phyloP scores from a whole-genome alignment of 2,113 vertebrate species.

The Odontesthes bonariensis region DNA sequence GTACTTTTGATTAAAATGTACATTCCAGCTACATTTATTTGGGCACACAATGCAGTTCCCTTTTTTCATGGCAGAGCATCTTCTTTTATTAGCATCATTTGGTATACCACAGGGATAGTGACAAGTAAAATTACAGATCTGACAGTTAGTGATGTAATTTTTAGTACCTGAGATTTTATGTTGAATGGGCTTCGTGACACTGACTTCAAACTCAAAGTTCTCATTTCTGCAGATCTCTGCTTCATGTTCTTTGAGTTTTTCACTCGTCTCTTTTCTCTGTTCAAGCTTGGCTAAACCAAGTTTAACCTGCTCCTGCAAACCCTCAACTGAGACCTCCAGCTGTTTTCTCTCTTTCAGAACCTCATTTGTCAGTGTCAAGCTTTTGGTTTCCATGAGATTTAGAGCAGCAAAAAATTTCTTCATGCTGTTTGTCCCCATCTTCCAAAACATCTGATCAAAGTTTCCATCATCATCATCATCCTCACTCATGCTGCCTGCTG shows the following conservation, averaged over 20 bases:
- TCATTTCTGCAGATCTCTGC: conserved; percentile 40
- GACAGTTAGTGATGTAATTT: conserved; percentile 46
- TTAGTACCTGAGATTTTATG: background rate
- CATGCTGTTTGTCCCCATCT: conserved; percentile 1
- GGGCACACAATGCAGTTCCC: conserved; percentile 36
- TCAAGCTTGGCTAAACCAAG: conserved; percentile 38
- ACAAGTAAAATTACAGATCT: conserved; percentile 51
- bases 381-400: conserved; percentile 32
- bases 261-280: conserved; percentile 36
- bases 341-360: conserved; percentile 50
- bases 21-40: conserved; percentile 32
- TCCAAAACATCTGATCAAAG: conserved; percentile 52
- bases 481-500: background rate
- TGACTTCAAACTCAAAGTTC: conserved; percentile 49
- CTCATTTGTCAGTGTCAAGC: conserved; percentile 20
- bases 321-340: conserved; percentile 47
- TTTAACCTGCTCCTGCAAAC: conserved; percentile 20
- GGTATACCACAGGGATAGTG: conserved; percentile 21
- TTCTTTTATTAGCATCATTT: accelerated
- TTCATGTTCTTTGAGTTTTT: conserved; percentile 17
- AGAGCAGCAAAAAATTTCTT: conserved; percentile 16
- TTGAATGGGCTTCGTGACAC: accelerated
- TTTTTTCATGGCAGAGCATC: background rate
- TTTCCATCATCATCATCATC: conserved; percentile 5
- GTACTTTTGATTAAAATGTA: conserved; percentile 47